Conservation (phyloP, 2,888 invertebrate species). For the Trachelus stipa region DNA sequence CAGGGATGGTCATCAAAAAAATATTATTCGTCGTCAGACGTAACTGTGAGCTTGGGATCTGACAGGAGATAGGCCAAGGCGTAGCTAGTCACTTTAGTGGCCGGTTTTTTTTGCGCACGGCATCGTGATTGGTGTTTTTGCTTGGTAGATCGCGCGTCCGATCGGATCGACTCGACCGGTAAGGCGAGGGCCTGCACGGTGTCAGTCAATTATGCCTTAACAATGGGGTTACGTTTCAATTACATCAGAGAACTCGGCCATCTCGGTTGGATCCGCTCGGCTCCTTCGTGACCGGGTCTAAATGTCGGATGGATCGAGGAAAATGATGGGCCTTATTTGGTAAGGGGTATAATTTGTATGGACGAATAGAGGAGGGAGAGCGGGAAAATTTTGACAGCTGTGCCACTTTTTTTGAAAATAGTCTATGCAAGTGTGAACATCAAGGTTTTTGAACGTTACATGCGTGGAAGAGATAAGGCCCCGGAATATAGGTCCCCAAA, state of each 20-base stretch:
- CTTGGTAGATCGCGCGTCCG: conserved; percentile 40
- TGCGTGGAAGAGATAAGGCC: too few relatives aligned
- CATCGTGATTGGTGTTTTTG: conserved; percentile 57
- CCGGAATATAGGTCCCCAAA: conserved; percentile 13
- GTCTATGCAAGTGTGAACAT: too few relatives aligned
- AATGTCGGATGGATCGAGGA: not conserved
- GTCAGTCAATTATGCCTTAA: conserved; percentile 62
- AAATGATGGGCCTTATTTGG: too few relatives aligned
- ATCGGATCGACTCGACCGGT: conserved; percentile 39
- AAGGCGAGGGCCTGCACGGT: conserved; percentile 45
- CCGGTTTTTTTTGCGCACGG: conserved; percentile 47
- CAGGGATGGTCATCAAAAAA: too few relatives aligned
- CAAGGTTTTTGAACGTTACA: too few relatives aligned
- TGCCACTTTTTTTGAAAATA: too few relatives aligned
- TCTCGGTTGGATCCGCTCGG: conserved; percentile 19
- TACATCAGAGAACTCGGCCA: conserved; percentile 52
- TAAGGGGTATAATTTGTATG: too few relatives aligned
- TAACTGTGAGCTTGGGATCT: too few relatives aligned
- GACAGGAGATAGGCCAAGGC: conserved; percentile 9
- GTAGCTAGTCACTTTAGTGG: conserved; percentile 39
- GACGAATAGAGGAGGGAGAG: too few relatives aligned
- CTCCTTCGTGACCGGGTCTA: conserved; percentile 7
- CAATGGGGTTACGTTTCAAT: conserved; percentile 65
- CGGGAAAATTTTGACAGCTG: too few relatives aligned
- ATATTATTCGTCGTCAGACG: too few relatives aligned